phyloP scores from a whole-genome alignment of 1,140 invertebrate species.

The Onthophagus taurus region DNA sequence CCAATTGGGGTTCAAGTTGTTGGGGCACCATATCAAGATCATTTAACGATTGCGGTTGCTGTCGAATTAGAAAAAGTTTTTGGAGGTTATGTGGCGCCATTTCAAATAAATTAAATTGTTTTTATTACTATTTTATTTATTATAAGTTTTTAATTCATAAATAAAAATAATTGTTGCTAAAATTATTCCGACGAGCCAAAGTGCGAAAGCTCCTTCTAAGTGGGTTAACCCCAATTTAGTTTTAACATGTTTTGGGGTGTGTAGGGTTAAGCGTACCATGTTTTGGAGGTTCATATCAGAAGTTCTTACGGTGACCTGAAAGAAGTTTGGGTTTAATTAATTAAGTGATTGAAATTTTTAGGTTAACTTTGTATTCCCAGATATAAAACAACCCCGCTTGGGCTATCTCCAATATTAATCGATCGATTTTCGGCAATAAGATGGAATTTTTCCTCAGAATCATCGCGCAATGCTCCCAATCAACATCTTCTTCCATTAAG shows the following conservation, averaged over 20 bases:
- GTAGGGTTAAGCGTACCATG: not conserved
- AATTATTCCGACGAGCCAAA: not conserved
- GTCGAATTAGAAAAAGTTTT: constrained; percentile 69
- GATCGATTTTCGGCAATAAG: constrained; percentile 26
- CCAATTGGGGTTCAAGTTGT: constrained; percentile 79
- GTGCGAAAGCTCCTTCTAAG: not conserved
- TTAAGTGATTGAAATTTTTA: not conserved
- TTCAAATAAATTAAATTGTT: no score
- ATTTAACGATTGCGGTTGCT: constrained; percentile 74
- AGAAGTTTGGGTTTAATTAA: not conserved
- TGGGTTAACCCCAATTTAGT: not conserved
- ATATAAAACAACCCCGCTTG: constrained; percentile 29
- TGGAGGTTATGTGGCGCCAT: constrained; percentile 52
- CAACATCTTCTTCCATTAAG: constrained; percentile 46
- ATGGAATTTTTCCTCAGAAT: constrained; percentile 48
- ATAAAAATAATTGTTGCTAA: not conserved
- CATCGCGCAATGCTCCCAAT: constrained; percentile 45
- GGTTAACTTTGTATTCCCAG: constrained; percentile 29
- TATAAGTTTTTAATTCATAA: not conserved
- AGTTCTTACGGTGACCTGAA: not conserved
- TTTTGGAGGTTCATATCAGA: not conserved
- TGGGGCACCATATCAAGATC: constrained; percentile 66
- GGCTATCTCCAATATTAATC: constrained; percentile 25
- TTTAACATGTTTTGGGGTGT: not conserved
- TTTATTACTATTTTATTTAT: no score